Percentiles rank a stretch among this genome's conserved stretches.
phyloP scores from a whole-genome alignment of 2,797 vertebrate genomes.

The Esox lucius region DNA sequence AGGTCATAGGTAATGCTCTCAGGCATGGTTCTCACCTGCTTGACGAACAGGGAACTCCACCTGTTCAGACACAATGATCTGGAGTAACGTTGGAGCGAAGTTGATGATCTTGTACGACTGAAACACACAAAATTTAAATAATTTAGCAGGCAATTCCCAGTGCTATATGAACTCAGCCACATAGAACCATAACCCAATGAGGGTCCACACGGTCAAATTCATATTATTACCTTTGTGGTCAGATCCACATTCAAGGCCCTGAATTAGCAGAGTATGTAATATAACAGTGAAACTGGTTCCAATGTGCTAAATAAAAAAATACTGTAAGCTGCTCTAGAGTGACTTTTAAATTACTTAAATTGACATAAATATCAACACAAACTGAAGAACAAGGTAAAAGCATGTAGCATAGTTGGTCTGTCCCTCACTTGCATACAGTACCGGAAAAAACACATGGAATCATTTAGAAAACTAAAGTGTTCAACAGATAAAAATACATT shows the following conservation, averaged over 20 bases:
- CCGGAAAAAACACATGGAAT: too few relatives aligned
- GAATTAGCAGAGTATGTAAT: background rate
- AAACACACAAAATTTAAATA: slow-evolving; percentile 34
- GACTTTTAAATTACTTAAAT: too few relatives aligned
- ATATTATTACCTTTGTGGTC: background rate
- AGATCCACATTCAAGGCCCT: background rate
- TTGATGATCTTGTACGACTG: slow-evolving; percentile 99
- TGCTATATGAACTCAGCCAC: background rate
- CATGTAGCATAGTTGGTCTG: background rate
- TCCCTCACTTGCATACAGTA: too few relatives aligned
- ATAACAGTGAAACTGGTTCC: background rate
- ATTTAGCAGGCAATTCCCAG: background rate
- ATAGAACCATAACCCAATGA: background rate
- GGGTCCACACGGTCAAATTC: background rate
- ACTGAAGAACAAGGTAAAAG: background rate
- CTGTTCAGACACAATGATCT: slow-evolving; percentile 95
- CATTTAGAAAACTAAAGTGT: too few relatives aligned
- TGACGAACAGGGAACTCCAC: slow-evolving; percentile 98
- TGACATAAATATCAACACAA: background rate
- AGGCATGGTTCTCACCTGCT: slow-evolving; percentile 68
- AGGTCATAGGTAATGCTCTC: background rate
- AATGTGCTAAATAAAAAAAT: too few relatives aligned
- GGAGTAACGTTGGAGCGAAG: slow-evolving; percentile 95
- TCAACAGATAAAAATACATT: too few relatives aligned
- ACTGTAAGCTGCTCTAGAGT: too few relatives aligned